Evolutionary conservation across 2,888 invertebrate species (phyloP).

Genomic region (Drosophila siamana): DNA sequence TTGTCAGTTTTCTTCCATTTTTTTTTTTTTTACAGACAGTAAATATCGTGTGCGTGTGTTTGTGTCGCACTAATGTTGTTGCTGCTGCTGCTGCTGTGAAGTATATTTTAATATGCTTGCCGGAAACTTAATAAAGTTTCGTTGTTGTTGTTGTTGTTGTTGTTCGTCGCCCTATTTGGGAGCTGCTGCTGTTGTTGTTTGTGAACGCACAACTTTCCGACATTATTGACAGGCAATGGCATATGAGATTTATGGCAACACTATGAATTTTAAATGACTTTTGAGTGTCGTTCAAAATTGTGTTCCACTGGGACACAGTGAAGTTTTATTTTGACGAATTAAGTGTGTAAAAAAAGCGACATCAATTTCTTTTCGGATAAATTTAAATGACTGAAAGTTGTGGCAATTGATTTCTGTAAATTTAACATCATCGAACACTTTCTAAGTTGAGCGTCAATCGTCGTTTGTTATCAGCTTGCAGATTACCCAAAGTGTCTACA

Average conservation of each 20-base stretch:
- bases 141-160: slow-evolving; percentile 32
- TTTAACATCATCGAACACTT: no score
- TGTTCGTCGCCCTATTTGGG: background rate
- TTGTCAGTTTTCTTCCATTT: slow-evolving; percentile 28
- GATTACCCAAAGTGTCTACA: background rate
- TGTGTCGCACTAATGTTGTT: slow-evolving; percentile 41
- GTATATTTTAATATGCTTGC: slow-evolving; percentile 65
- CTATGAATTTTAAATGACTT: slow-evolving; percentile 64
- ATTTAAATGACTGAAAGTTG: background rate
- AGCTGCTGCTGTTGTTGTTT: slow-evolving; percentile 32
- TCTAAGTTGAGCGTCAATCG: no score
- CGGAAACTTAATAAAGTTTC: slow-evolving; percentile 74
- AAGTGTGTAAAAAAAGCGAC: background rate
- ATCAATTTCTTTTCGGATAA: no score
- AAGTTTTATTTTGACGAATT: slow-evolving; percentile 25
- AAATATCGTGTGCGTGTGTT: slow-evolving; percentile 52
- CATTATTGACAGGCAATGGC: slow-evolving; percentile 62
- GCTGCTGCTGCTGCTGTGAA: slow-evolving; percentile 33
- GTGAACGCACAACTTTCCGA: slow-evolving; percentile 44
- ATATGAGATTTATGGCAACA: slow-evolving; percentile 62
- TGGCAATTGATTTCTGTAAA: background rate
- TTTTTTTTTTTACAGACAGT: slow-evolving; percentile 25
- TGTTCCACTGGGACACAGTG: slow-evolving; percentile 24
- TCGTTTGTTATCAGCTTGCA: background rate
- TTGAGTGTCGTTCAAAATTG: slow-evolving; percentile 58